Base-by-base conservation (phyloP, 2,113 vertebrate species). In the Sitta europaea region DNA sequence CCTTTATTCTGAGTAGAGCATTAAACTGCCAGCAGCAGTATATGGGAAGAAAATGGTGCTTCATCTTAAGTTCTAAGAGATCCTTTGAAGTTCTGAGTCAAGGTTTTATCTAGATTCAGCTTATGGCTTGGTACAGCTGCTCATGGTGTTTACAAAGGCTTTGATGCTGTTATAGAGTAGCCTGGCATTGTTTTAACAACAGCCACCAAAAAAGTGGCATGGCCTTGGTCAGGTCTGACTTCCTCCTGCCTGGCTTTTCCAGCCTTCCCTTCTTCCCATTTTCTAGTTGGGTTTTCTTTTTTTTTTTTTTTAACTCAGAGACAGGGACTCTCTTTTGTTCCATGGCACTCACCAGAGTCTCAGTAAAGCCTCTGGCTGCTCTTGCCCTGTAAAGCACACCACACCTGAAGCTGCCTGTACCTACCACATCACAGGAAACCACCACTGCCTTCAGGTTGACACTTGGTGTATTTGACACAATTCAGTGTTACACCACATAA, bases 1-100 rank as follows among this genome's bases (percentile, higher is more conserved):
- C 72, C 71, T 92, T 96, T 87, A 94, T 72, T 97, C 81, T 88
- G 92, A 97, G 86, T 76, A 78, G 53, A 79, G 84, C 63, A 88
- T 97, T 95, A 94, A 82, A 75, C 89, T 96, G 86, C 90, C 94
- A 96, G 71, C 78, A 93, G 74, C 13, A 88, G 66, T n/a, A 38
- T 29, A 36, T 79, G n/a, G 36, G 6, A 38, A 22, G 18, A 79
- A 84, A 90, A 74, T 7, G 29, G 27, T 67, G 48, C n/a, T 93
- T 51, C 33, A 61, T 42, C 85, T 87, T 67, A 83, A 47, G 33
- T 88, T 88, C 58, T 42, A 77, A 66, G 77, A 86, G 24, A 20
- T 40, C 66, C 54, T 86, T 86, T 78, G 91, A 92, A 78, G 84
- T 92, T 96, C 79, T 90, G 59, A 82, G 78, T 94, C 77, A 71